Evolutionary conservation across 1,140 invertebrate species (phyloP).

Genomic region (Eupristina koningsbergeri): DNA sequence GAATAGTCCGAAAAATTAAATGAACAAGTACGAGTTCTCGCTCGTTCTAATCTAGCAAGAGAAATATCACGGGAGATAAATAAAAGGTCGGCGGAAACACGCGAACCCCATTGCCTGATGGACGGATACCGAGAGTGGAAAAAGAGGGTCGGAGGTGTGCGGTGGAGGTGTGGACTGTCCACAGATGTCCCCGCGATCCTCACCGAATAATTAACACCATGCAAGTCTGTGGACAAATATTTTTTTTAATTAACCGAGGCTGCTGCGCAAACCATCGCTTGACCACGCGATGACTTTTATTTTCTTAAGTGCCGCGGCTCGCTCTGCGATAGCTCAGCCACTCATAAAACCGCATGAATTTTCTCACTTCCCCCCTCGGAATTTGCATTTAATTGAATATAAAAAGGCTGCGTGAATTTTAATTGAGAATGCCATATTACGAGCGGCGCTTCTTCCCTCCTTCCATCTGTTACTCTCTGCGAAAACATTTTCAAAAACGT

Average conservation of each 20-base stretch:
- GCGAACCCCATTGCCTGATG: not conserved
- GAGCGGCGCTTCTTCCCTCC: not conserved
- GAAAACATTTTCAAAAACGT: not conserved
- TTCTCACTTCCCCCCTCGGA: slow-evolving; percentile 23
- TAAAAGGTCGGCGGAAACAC: too few relatives aligned
- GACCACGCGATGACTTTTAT: slow-evolving; percentile 24
- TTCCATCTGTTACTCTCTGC: not conserved
- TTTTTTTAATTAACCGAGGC: slow-evolving; percentile 35
- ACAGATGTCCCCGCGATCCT: not conserved
- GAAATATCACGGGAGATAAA: too few relatives aligned
- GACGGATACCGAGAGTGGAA: not conserved
- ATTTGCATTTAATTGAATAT: slow-evolving; percentile 49
- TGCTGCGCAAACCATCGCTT: not conserved
- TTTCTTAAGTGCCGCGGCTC: slow-evolving; percentile 28
- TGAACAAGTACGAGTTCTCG: too few relatives aligned
- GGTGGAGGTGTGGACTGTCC: not conserved
- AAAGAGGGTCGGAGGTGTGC: not conserved
- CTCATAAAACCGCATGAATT: slow-evolving; percentile 41
- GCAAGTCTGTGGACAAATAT: slow-evolving; percentile 32
- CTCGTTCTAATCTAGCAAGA: too few relatives aligned
- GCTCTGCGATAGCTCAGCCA: not conserved
- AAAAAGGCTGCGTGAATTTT: slow-evolving; percentile 22
- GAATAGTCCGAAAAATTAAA: too few relatives aligned
- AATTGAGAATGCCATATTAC: not conserved
- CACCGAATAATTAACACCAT: slow-evolving; percentile 37